These are phyloP conservation scores for Falco columbarius DNA, from an alignment of 2,797 vertebrate genomes.

Conservation along the genomic window DNA sequence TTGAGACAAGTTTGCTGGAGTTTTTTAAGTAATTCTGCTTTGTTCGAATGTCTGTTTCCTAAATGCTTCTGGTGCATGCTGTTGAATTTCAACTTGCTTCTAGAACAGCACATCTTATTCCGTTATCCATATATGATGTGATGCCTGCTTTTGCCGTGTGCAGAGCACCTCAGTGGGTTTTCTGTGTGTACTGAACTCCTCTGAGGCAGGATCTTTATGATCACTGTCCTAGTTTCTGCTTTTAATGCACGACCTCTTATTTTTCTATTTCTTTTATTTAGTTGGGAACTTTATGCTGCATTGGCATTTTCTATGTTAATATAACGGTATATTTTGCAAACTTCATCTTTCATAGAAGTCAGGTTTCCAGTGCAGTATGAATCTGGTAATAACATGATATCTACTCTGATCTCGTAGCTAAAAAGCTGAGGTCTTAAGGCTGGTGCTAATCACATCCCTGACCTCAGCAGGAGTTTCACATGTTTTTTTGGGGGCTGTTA, in stretches of 20 bases:
- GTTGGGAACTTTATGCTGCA: neutral
- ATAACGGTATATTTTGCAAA: neutral
- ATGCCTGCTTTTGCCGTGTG: neutral
- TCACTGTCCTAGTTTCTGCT: neutral
- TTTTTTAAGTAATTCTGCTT: neutral
- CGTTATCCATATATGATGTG: neutral
- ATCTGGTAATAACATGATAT: neutral
- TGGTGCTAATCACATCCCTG: neutral
- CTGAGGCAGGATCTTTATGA: neutral
- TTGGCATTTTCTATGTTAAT: neutral
- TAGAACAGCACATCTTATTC: neutral
- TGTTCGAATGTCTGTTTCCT: neutral
- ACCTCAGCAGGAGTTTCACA: neutral
- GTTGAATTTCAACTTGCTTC: neutral
- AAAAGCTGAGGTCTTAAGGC: neutral
- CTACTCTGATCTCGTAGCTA: neutral
- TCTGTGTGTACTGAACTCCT: neutral
- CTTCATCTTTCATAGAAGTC: neutral
- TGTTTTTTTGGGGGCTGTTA: neutral
- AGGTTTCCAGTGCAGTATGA: neutral
- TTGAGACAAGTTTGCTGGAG: neutral
- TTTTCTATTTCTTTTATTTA: neutral
- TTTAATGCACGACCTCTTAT: neutral
- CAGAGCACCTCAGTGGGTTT: neutral
- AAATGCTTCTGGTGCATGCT: neutral